Evolutionary conservation across 1,140 invertebrate genomes (phyloP), one percentile per base, ranked within the genome.

Genomic region (Macrobrachium rosenbergii): DNA sequence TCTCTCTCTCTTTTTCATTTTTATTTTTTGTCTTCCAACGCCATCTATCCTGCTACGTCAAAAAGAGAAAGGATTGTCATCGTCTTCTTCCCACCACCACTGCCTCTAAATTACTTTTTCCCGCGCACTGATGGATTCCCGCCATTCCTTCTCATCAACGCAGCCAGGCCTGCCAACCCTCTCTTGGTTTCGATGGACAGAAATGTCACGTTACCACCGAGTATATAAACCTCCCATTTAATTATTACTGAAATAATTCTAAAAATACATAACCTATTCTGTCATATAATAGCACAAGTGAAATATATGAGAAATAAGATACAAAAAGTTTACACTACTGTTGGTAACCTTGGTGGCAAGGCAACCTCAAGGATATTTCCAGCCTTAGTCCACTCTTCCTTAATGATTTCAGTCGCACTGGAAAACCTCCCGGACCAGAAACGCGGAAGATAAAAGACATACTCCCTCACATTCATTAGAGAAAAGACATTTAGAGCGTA

Each of bases 131-230:
- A 78, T 78, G 76, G 76, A 78, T 77, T 78, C 76, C 58, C 76
- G 76, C 76, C 58, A 78, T 78, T 78, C 58, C 76, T 78, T 23
- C 76, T 78, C 76, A 78, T 78, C 76, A 59, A 59, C 43, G 16
- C 52, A 21, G 10, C 59, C 21, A 59, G 11, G 17, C 5, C 7
- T 45, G 73, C 19, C 52, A 75, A 37, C 73, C 43, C 8, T 52
- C 10, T 52, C 52, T 52, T 12, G 12, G 52, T 5, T 52, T 52
- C 52, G 0, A 52, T 52, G 12, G 52, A 52, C 7, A 10, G 52
- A 52, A 52, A 10, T 8, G 52, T 52, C 52, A 52, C 0, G 52
- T 52, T 52, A 8, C 12, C 12, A 52, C 52, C 12, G 6, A 52
- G 6, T 10, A 10, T 52, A 52, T 12, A 52, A 12, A 52, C 12